Conservation (phyloP, 1,140 invertebrate species). For the Drosophila ambigua region DNA sequence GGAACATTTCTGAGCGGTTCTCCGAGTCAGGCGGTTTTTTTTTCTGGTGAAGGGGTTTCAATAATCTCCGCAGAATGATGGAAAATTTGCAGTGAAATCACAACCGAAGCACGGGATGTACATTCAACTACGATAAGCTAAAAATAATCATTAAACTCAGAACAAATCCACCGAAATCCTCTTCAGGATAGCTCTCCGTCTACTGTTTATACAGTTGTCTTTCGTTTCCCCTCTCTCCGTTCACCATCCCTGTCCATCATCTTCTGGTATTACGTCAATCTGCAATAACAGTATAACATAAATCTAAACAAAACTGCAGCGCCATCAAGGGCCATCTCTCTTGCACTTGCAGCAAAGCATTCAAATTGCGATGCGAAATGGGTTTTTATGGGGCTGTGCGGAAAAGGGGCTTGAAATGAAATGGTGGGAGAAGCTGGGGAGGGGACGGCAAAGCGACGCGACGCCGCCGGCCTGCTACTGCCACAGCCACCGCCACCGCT, state of each 20-base stretch:
- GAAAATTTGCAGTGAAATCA: no score
- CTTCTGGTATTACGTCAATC: constrained; percentile 68
- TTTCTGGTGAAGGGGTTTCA: no score
- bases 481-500: constrained; percentile 33
- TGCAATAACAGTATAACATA: constrained; percentile 58
- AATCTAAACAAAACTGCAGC: constrained; percentile 62
- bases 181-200: constrained; percentile 5
- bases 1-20: no score
- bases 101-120: no score
- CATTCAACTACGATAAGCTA: no score
- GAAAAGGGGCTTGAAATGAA: constrained; percentile 40
- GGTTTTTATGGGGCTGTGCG: neutral
- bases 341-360: constrained; percentile 32
- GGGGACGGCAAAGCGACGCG: constrained; percentile 13
- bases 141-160: neutral
- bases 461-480: constrained; percentile 28
- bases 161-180: neutral
- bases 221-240: neutral
- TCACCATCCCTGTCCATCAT: constrained; percentile 4
- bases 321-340: constrained; percentile 65
- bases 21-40: no score
- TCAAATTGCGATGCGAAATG: constrained; percentile 33
- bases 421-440: constrained; percentile 32
- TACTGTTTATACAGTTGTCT: neutral
- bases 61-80: no score